Percentiles rank a stretch among this genome's conserved stretches.
phyloP scores from a whole-genome alignment of 2,797 vertebrate genomes.

The Arctocebus calabarensis region DNA sequence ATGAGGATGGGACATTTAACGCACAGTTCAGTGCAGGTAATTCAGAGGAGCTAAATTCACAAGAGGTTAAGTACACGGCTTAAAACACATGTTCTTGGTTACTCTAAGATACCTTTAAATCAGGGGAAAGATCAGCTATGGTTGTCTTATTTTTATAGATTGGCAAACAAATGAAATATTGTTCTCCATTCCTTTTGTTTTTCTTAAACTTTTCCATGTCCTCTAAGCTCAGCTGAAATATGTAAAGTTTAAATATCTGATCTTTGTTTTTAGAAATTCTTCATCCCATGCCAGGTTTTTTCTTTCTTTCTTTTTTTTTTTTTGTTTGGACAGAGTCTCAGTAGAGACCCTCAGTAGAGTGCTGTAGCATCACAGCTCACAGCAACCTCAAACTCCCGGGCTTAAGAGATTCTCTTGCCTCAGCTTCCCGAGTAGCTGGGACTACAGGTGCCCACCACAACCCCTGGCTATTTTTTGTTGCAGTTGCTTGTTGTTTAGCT shows the following conservation, averaged over 20 bases:
- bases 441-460: too few relatives aligned
- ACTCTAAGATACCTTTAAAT: slow-evolving; percentile 5
- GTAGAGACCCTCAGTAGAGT: too few relatives aligned
- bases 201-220: slow-evolving; percentile 41
- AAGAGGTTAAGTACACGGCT: neutral
- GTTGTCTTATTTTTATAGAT: slow-evolving; percentile 29
- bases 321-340: too few relatives aligned
- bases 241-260: slow-evolving; percentile 52
- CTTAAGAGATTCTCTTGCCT: too few relatives aligned
- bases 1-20: neutral
- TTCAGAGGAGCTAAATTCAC: neutral
- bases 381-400: too few relatives aligned
- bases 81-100: slow-evolving; percentile 21
- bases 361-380: too few relatives aligned
- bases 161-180: slow-evolving; percentile 42
- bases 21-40: neutral
- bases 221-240: slow-evolving; percentile 29
- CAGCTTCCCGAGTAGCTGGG: too few relatives aligned
- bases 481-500: too few relatives aligned
- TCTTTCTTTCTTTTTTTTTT: too few relatives aligned
- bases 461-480: too few relatives aligned
- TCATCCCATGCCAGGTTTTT: neutral
- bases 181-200: neutral
- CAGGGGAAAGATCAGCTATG: neutral
- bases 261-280: slow-evolving; percentile 62